Conservation (phyloP, 2,113 vertebrate species). For the Chaetodon trifascialis region DNA sequence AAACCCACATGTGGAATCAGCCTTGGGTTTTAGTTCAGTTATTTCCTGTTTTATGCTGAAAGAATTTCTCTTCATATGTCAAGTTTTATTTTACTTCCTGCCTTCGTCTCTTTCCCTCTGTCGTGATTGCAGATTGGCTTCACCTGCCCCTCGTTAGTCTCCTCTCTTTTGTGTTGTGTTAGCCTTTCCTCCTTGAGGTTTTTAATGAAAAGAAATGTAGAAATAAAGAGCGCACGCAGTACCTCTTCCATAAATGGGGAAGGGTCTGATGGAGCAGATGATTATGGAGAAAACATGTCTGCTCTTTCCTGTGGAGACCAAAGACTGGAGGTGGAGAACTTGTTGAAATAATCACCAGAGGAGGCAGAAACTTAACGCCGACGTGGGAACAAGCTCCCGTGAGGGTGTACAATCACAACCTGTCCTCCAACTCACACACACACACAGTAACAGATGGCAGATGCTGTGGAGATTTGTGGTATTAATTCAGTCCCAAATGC, state of each 20-base stretch:
- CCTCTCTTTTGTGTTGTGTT: no score
- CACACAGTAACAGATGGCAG: slow-evolving; percentile 9
- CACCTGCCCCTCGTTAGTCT: no score
- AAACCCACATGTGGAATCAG: no score
- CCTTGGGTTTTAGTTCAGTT: no score
- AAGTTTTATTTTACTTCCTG: no score
- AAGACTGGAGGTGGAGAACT: neutral
- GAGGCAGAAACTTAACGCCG: neutral
- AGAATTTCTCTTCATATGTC: no score
- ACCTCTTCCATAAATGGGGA: neutral
- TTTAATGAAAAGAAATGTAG: no score
- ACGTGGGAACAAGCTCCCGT: neutral
- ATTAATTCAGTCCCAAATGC: neutral
- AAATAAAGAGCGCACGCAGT: neutral
- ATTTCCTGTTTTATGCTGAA: no score
- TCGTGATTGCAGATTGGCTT: no score
- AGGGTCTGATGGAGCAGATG: neutral
- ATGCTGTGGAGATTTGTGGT: slow-evolving; percentile 21
- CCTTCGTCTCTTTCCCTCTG: no score
- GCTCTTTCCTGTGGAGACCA: neutral
- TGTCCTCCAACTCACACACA: neutral
- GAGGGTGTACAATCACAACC: slow-evolving; percentile 3
- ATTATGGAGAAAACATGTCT: neutral
- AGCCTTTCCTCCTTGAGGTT: no score
- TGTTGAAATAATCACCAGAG: slow-evolving; percentile 1